Base-by-base conservation (phyloP, 2,113 vertebrate genomes). In the Rhodinocichla rosea region DNA sequence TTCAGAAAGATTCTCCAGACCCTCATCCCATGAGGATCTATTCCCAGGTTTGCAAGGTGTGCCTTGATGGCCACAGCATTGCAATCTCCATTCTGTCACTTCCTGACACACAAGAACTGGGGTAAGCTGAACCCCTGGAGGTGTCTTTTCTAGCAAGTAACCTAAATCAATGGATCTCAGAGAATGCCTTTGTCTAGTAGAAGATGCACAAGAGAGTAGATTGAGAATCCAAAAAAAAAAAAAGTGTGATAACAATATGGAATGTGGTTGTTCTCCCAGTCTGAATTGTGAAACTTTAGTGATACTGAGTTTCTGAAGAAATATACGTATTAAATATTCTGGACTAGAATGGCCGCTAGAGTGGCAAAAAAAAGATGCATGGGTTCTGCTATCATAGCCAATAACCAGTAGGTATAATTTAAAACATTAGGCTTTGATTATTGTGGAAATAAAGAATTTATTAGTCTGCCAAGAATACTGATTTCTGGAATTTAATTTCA, bases 401-500 rank as follows among this genome's bases (percentile, higher is more conserved):
- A 18, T 40, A 65, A 45, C 11, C 32, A 50, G 14, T 12, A 30
- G 15, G 32, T 81, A 62, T 47, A n/a, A 70, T 59, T 52, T 81
- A n/a, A 42, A 78, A 50, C 9, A 19, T 52, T 52, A 67, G 13
- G 5, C 11, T 83, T 90, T 64, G 15, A 15, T 57, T 84, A n/a
- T 16, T 82, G 28, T 40, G 68, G 69, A 73, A 94, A 78, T 74
- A 79, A 84, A 89, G 56, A 53, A 13, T 7, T 78, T 78, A 15
- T 70, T 33, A 62, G 11, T 53, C 35, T 50, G 19, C 16, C 35
- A 52, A 55, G 67, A 65, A 69, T 18, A 37, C 11, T 24, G 39
- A 65, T 76, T 91, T 79, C 55, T 81, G 57, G 39, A 71, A 71
- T 89, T 81, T 80, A 4, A 4, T 81, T 95, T 83, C 71, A 27